Base-by-base conservation (phyloP, 2,797 vertebrate species). In the Pseudomugil tenellus region DNA sequence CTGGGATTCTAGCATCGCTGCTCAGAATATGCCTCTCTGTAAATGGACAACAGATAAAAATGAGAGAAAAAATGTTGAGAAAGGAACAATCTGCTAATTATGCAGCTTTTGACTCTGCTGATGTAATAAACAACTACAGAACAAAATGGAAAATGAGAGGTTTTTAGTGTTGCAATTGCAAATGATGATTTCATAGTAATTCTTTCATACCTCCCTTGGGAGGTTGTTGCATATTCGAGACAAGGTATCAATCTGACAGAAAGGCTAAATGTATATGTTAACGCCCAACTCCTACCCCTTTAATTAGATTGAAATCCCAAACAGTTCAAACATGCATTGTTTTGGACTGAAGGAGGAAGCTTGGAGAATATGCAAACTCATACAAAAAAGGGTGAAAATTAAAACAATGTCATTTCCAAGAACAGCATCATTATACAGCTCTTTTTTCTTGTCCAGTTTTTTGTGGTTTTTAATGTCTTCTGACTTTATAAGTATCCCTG, bases 1-100 rank as follows among this genome's bases (percentile, higher is more conserved):
- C 25, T 60, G 56, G 55, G 23, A 69, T 68, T 35, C 23, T 10
- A 32, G 43, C 32, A 32, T 74, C 53, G 25, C 67, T 34, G 39
- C 23, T 64, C 54, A 17, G 32, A 69, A 51, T 56, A 19, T 62
- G 48, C 12, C 61, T 54, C 65, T 66, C 59, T 60, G 48, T 59
- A 63, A 71, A 73, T 70, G 63, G 54, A 74, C 32, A 8, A 41
- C 48, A 39, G 63, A 59, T 23, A 67, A 69, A 67, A 57, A 11
- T 39, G 28, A 41, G 56, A 60, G 67, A 14, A 37, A 37, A 37
- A 1, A 34, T 34, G 1, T 3, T 12, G 12, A 37, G 12, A 37
- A 39, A 16, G 56, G 17, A 32, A 57, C 12, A 21, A 71, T 66
- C 29, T 68, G 58, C 58, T 48, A 35, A 71, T 75, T 60, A 49